Evolutionary conservation across 2,888 invertebrate species (phyloP).

Genomic region (Ectemnius cavifrons): DNA sequence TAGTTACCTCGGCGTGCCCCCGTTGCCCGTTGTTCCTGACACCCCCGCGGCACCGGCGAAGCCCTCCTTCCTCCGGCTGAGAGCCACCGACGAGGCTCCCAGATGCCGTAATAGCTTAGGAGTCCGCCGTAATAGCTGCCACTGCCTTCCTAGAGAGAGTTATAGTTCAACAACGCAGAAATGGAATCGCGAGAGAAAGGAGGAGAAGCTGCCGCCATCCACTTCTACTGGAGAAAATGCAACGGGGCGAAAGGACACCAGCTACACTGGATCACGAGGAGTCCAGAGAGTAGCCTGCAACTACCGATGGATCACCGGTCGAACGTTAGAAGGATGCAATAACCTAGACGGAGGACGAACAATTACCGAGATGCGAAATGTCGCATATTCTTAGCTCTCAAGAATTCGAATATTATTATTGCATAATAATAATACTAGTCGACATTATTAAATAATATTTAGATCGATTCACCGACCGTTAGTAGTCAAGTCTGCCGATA

Average conservation of each 20-base stretch:
- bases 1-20: slow-evolving; percentile 36
- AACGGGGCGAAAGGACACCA: slow-evolving; percentile 21
- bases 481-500: no score
- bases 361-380: slow-evolving; percentile 63
- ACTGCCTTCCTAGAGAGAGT: slow-evolving; percentile 72
- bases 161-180: slow-evolving; percentile 76
- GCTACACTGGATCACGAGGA: slow-evolving; percentile 16
- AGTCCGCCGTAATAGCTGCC: slow-evolving; percentile 75
- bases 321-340: slow-evolving; percentile 58
- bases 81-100: slow-evolving; percentile 59
- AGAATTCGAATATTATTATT: slow-evolving; percentile 27
- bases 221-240: slow-evolving; percentile 4
- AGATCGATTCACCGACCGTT: no score
- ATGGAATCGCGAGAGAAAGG: slow-evolving; percentile 67
- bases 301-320: slow-evolving; percentile 39
- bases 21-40: slow-evolving; percentile 16
- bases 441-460: no score
- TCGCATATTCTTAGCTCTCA: slow-evolving; percentile 53
- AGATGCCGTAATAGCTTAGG: slow-evolving; percentile 77
- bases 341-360: slow-evolving; percentile 59
- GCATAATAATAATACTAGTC: no score
- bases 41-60: slow-evolving; percentile 31
- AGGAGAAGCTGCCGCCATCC: slow-evolving; percentile 16
- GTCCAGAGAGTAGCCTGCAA: slow-evolving; percentile 9
- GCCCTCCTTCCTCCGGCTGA: slow-evolving; percentile 37